These are phyloP conservation scores for Cyprinodon brontotheroides DNA, from an alignment of 2,113 vertebrate genomes.

Conservation along the genomic window DNA sequence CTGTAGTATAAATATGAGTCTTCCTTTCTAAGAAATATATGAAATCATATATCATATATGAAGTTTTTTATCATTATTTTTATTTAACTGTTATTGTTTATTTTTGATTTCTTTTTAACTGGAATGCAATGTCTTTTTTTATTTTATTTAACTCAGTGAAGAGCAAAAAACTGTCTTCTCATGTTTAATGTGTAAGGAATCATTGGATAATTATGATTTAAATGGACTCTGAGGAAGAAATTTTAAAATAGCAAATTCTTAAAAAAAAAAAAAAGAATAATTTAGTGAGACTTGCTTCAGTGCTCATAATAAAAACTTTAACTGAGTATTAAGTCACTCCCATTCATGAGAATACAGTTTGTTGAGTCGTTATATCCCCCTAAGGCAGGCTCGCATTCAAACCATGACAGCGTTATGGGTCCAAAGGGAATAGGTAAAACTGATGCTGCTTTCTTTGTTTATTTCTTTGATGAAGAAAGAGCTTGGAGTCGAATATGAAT, in stretches of 20 bases:
- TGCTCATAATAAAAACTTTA: constrained; percentile 54
- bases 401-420: constrained; percentile 80
- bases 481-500: constrained; percentile 59
- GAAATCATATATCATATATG: constrained; percentile 75
- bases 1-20: constrained; percentile 88
- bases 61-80: constrained; percentile 41
- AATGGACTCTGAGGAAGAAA: constrained; percentile 65
- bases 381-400: constrained; percentile 56
- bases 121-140: constrained; percentile 66
- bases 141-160: constrained; percentile 55
- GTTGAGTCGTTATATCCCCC: constrained; percentile 54
- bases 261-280: constrained; percentile 24
- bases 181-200: constrained; percentile 76
- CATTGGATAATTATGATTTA: constrained; percentile 80
- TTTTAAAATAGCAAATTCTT: constrained; percentile 67
- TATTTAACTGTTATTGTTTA: constrained; percentile 47
- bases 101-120: constrained; percentile 42
- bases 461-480: constrained; percentile 42
- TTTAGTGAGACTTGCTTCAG: constrained; percentile 47
- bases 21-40: constrained; percentile 88
- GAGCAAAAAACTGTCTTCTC: constrained; percentile 67
- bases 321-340: constrained; percentile 58
- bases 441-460: constrained; percentile 74
- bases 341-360: constrained; percentile 57
- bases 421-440: constrained; percentile 77